Base-by-base conservation (phyloP, 1,140 invertebrate species). In the Scylla paramamosain region DNA sequence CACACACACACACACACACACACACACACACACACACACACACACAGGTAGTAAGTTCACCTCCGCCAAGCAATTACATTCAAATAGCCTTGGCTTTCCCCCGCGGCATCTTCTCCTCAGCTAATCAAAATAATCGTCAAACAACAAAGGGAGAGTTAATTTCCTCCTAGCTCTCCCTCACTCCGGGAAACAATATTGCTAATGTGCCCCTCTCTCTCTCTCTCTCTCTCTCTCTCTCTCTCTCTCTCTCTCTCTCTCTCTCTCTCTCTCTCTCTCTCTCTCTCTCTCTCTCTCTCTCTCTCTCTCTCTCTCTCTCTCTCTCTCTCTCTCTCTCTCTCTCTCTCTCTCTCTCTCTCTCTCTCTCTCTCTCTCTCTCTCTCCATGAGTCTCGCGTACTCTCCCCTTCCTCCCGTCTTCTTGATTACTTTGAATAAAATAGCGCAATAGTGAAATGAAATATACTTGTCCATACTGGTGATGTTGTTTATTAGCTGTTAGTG, bases 91-190 rank as follows among this genome's bases (percentile, higher is more conserved):
- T n/a, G 6, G 25, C 12, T 77, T 20, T 20, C 67, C 67, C 67
- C 67, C 20, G 16, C 67, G 16, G 16, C n/a, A 7, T n/a, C 67
- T 77, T 20, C n/a, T 77, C n/a, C 67, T 77, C n/a, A n/a, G 10
- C 6, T 77, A 77, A 77, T 77, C 67, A 77, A 77, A 77, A 77
- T 77, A 77, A 77, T 77, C 67, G 25, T n/a, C 12, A n/a, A 77
- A 20, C 67, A 77, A 77, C 67, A 77, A 77, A 77, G 67, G 67
- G 20, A 77, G 52, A 77, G 67, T 77, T 77, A 77, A 77, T 77
- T 77, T 77, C 67, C 20, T 20, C 25, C 20, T 20, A 12, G 1
- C 20, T 20, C 67, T 77, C 67, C 67, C 67, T 77, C 67, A 25
- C 16, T 25, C 67, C 67, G 25, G 67, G 67, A 77, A 77, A 77